Percentiles rank a stretch among this genome's conserved stretches.
Evolutionary conservation across 1,140 invertebrate species (phyloP).

Genomic region (Drosophila grimshawi): DNA sequence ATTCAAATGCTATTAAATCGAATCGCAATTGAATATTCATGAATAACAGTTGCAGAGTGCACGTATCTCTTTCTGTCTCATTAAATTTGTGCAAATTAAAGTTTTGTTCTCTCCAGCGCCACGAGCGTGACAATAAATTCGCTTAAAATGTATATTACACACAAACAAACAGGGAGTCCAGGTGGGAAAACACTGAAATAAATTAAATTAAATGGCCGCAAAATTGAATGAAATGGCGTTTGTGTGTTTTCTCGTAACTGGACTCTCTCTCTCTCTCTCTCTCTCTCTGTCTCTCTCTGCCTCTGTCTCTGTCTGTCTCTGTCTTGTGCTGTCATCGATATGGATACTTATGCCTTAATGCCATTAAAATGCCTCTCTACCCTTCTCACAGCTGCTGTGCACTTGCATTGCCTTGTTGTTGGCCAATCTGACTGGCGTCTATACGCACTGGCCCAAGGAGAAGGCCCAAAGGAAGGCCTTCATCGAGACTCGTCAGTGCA

Average conservation of each 20-base stretch:
- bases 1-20: no score
- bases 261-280: background rate
- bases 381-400: conserved; percentile 86
- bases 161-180: conserved; percentile 5
- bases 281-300: background rate
- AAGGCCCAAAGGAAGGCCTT: conserved; percentile 96
- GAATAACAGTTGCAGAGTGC: no score
- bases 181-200: conserved; percentile 53
- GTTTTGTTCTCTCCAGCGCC: background rate
- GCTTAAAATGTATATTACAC: conserved; percentile 21
- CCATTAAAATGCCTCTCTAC: conserved; percentile 51
- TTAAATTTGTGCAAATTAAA: background rate
- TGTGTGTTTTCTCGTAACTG: conserved; percentile 33
- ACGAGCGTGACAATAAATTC: conserved; percentile 40
- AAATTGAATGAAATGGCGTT: conserved; percentile 73
- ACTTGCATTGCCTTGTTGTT: conserved; percentile 90
- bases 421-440: conserved; percentile 94
- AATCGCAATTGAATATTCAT: no score
- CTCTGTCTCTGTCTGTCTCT: background rate
- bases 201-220: conserved; percentile 77
- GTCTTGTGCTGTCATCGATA: conserved; percentile 12
- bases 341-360: conserved; percentile 57
- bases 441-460: conserved; percentile 96
- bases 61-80: no score
- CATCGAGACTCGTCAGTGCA: conserved; percentile 96